Percentiles rank a stretch among this genome's conserved stretches.
phyloP scores from a whole-genome alignment of 2,113 vertebrate species.

The Phoxinus phoxinus region DNA sequence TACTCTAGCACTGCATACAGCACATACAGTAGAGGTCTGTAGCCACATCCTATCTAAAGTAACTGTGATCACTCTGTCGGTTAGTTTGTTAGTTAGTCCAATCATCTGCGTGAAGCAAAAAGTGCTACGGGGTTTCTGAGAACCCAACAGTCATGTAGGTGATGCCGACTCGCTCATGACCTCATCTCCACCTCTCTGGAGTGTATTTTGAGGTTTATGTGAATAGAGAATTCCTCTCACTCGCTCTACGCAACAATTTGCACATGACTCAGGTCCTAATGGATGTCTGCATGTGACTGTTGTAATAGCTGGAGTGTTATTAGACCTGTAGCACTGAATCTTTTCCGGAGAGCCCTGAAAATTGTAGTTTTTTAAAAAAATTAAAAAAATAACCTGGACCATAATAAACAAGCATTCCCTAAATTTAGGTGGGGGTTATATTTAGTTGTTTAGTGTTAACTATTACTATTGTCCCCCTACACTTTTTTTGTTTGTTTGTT shows the following conservation, averaged over 20 bases:
- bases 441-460: too few species aligned
- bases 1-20: conserved; percentile 40
- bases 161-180: neutral
- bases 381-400: neutral
- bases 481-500: neutral
- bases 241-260: neutral
- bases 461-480: neutral
- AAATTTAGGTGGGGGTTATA: neutral
- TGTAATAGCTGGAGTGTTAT: neutral
- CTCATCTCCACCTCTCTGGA: conserved; percentile 20
- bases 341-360: neutral
- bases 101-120: neutral
- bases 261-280: conserved; percentile 29
- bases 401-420: neutral
- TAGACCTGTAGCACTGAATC: neutral
- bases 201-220: conserved; percentile 27
- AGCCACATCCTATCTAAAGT: conserved; percentile 11
- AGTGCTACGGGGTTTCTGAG: neutral
- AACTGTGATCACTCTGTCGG: neutral
- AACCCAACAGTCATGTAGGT: neutral
- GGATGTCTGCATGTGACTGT: conserved; percentile 6
- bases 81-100: neutral
- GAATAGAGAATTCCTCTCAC: conserved; percentile 13
- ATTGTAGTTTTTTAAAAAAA: neutral
- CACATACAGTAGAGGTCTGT: conserved; percentile 33